phyloP scores from a whole-genome alignment of 2,797 vertebrate species.

The Brachymystax lenok region DNA sequence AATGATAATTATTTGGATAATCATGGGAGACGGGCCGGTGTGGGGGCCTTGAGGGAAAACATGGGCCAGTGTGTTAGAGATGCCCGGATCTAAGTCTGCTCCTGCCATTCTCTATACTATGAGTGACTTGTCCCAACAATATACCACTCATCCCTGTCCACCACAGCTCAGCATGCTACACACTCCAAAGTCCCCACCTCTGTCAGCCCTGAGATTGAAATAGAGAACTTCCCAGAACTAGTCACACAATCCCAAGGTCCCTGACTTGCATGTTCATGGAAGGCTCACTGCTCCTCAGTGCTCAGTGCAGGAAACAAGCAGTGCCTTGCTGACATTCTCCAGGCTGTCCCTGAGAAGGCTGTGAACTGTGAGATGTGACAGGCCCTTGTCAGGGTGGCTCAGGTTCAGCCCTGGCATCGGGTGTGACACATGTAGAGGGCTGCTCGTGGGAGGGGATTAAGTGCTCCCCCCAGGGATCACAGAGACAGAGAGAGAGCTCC shows the following conservation, averaged over 20 bases:
- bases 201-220: slow-evolving; percentile 4
- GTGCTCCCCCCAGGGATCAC: not conserved
- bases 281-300: not conserved
- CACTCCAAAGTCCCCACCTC: not conserved
- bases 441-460: not conserved
- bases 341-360: not conserved
- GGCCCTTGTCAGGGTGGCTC: not conserved
- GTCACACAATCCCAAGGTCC: not conserved
- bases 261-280: not conserved
- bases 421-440: not conserved
- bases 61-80: not conserved
- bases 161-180: not conserved
- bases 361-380: slow-evolving; percentile 2
- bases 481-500: not conserved
- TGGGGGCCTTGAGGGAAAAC: not conserved
- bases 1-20: not conserved
- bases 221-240: not conserved
- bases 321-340: not conserved
- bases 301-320: not conserved
- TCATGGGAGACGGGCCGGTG: no score
- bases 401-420: not conserved
- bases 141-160: not conserved
- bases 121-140: not conserved
- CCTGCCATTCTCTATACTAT: not conserved
- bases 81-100: not conserved